A percentile compares a stretch with the other conserved stretches of the same genome.
These are phyloP conservation scores for Strigamia crassipes DNA, from an alignment of 2,888 invertebrate genomes.

Conservation along the genomic window DNA sequence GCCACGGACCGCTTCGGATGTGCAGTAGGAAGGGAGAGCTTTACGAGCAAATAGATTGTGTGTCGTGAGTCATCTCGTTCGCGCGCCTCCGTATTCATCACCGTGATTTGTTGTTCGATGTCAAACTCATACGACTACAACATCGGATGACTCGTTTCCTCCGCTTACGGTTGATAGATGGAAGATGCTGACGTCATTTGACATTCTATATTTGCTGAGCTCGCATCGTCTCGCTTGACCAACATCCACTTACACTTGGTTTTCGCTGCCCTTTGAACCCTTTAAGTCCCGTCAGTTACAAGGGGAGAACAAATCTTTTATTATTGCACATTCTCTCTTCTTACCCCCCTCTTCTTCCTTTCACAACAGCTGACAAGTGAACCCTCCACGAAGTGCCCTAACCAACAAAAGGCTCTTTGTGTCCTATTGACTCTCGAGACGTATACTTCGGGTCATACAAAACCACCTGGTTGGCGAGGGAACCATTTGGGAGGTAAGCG, in stretches of 20 bases:
- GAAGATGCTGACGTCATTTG: slow-evolving; percentile 21
- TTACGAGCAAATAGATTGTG: slow-evolving; percentile 40
- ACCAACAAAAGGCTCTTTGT: slow-evolving; percentile 4
- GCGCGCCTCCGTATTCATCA: slow-evolving; percentile 33
- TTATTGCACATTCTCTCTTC: slow-evolving; percentile 1
- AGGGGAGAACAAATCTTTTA: slow-evolving; percentile 35
- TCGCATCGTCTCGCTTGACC: slow-evolving; percentile 38
- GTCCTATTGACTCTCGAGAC: slow-evolving; percentile 25
- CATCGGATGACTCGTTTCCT: slow-evolving; percentile 22
- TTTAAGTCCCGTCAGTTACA: slow-evolving; percentile 7
- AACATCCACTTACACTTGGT: slow-evolving; percentile 23
- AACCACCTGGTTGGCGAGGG: slow-evolving; percentile 18
- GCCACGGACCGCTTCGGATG: slow-evolving; percentile 19
- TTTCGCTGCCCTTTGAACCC: slow-evolving; percentile 32
- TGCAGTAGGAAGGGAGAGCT: not conserved
- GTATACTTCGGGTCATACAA: not conserved
- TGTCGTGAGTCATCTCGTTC: slow-evolving; percentile 40
- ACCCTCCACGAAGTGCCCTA: not conserved
- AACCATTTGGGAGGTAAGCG: slow-evolving; percentile 8
- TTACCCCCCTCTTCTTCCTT: not conserved
- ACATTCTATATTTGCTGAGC: slow-evolving; percentile 35
- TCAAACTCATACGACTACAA: slow-evolving; percentile 17
- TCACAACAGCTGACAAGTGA: slow-evolving; percentile 32
- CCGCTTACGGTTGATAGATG: not conserved
- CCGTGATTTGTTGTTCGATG: slow-evolving; percentile 21